Percentiles rank a stretch among this genome's conserved stretches.
Evolutionary conservation across 2,888 invertebrate species (phyloP).

Genomic region (Tenthredo scrophulariae): DNA sequence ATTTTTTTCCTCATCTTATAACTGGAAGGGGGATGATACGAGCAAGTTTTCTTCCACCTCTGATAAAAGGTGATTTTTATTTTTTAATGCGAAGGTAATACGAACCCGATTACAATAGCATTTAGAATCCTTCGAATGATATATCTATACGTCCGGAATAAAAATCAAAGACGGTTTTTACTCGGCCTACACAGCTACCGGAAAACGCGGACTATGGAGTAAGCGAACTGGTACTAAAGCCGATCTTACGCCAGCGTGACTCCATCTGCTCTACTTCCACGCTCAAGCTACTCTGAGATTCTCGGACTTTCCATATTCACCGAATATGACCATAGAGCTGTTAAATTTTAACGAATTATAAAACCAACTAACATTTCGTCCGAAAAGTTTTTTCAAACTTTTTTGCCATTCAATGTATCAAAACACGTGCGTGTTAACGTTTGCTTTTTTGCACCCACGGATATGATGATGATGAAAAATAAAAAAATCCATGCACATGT

Average conservation of each 20-base stretch:
- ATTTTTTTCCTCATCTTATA: not conserved
- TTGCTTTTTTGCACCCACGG: too few relatives aligned
- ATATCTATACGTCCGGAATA: not conserved
- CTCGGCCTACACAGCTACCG: not conserved
- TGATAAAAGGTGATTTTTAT: not conserved
- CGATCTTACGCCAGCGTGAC: slow-evolving; percentile 73
- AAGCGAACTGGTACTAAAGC: slow-evolving; percentile 72
- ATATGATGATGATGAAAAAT: too few relatives aligned
- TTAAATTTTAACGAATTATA: not conserved
- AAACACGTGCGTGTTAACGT: too few relatives aligned
- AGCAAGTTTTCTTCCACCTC: not conserved
- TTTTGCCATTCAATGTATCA: too few relatives aligned
- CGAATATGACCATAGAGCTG: not conserved
- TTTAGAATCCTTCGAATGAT: not conserved
- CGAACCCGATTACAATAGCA: not conserved
- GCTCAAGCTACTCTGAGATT: not conserved
- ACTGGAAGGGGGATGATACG: too few relatives aligned
- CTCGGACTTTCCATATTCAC: not conserved
- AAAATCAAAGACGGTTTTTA: not conserved
- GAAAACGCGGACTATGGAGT: slow-evolving; percentile 61
- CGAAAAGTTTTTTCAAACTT: not conserved
- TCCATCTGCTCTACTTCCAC: slow-evolving; percentile 67
- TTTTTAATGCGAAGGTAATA: not conserved
- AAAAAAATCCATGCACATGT: not conserved
- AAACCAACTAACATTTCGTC: not conserved